A percentile compares a stretch with the other conserved stretches of the same genome.
These are phyloP conservation scores for Callosobruchus maculatus DNA, from an alignment of 2,888 invertebrate species.

Conservation along the genomic window DNA sequence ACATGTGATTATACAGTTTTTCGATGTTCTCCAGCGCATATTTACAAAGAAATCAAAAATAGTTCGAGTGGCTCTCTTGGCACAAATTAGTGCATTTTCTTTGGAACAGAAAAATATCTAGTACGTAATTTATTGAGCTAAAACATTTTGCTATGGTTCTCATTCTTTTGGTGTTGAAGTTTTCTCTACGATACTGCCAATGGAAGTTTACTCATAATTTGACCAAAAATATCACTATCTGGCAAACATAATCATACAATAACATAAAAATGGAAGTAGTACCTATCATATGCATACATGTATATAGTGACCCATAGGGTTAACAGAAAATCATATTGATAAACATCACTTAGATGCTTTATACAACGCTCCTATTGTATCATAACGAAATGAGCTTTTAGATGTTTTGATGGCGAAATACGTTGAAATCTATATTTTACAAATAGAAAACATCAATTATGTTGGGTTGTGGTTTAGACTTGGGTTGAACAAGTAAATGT, in stretches of 20 bases:
- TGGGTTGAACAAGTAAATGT: no score
- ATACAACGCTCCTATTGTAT: not conserved
- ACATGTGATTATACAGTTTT: no score
- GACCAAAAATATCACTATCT: not conserved
- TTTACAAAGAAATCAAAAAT: no score
- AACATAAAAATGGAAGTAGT: slow-evolving; percentile 42
- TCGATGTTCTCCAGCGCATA: no score
- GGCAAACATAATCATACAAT: not conserved
- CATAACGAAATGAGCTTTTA: not conserved
- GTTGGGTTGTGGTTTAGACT: no score
- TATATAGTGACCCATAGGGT: slow-evolving; percentile 18
- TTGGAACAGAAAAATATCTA: not conserved
- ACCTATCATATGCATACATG: slow-evolving; percentile 37
- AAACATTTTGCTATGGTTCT: not conserved
- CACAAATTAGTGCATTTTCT: no score
- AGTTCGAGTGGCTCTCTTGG: no score
- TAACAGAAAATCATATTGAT: slow-evolving; percentile 1
- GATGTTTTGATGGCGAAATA: not conserved
- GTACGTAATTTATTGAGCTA: not conserved
- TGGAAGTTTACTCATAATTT: not conserved
- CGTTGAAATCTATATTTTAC: not conserved
- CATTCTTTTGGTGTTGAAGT: not conserved
- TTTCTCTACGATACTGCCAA: not conserved
- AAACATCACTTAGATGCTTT: not conserved
- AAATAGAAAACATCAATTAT: no score